Conservation (phyloP, 2,797 vertebrate species). For the Phrynocephalus forsythii region DNA sequence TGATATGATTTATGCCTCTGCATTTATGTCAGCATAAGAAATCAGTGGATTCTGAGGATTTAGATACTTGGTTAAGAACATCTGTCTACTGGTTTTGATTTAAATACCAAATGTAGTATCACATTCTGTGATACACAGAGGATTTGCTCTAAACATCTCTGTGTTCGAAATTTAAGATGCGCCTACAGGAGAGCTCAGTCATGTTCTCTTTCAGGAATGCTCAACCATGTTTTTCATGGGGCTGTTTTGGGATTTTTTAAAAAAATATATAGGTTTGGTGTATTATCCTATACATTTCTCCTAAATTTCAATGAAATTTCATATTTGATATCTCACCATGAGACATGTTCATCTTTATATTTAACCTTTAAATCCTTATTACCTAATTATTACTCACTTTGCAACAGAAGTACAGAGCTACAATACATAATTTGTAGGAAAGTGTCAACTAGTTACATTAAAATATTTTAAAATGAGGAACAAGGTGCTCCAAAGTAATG, state of each 20-base stretch:
- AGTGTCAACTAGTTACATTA: neutral
- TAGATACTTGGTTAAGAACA: too few relatives aligned
- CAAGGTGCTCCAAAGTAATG: neutral
- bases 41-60: too few relatives aligned
- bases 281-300: neutral
- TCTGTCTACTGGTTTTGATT: too few relatives aligned
- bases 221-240: neutral
- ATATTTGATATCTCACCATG: neutral
- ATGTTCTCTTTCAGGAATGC: neutral
- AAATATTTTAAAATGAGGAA: neutral
- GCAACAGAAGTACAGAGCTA: neutral
- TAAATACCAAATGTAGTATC: too few relatives aligned
- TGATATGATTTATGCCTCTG: too few relatives aligned
- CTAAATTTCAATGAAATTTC: neutral
- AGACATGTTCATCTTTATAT: neutral
- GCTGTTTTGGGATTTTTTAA: neutral
- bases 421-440: slow-evolving; percentile 18
- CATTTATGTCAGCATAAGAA: too few relatives aligned
- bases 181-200: neutral
- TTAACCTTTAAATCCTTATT: neutral
- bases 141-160: too few relatives aligned
- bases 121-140: too few relatives aligned
- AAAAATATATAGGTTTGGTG: neutral
- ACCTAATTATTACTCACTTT: neutral
- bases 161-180: too few relatives aligned